phyloP scores from a whole-genome alignment of 2,888 invertebrate genomes.

The Spodoptera littoralis region DNA sequence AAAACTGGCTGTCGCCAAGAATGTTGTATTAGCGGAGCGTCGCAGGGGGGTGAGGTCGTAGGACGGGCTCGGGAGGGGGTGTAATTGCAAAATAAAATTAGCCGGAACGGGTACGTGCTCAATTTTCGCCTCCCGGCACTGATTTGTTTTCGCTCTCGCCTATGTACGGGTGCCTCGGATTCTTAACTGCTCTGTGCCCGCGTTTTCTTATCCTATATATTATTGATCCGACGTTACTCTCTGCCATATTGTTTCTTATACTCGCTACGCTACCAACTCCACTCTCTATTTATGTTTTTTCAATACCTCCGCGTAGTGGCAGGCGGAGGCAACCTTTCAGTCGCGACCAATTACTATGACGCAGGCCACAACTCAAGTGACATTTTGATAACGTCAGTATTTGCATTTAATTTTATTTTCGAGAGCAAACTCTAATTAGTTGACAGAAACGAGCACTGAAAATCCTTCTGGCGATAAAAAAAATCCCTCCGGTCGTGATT shows the following conservation, averaged over 20 bases:
- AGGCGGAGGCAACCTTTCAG: slow-evolving; percentile 19
- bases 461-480: slow-evolving; percentile 78
- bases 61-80: slow-evolving; percentile 70
- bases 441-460: slow-evolving; percentile 76
- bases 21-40: slow-evolving; percentile 83
- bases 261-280: slow-evolving; percentile 51
- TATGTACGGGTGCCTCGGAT: slow-evolving; percentile 71
- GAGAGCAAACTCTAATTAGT: slow-evolving; percentile 75
- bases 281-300: slow-evolving; percentile 34
- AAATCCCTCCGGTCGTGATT: slow-evolving; percentile 73
- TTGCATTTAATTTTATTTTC: slow-evolving; percentile 66
- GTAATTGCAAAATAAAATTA: slow-evolving; percentile 90
- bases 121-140: slow-evolving; percentile 88
- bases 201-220: slow-evolving; percentile 86
- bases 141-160: slow-evolving; percentile 87
- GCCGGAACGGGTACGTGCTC: slow-evolving; percentile 89
- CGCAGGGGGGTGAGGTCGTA: slow-evolving; percentile 60
- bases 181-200: slow-evolving; percentile 70
- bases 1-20: slow-evolving; percentile 83
- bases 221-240: slow-evolving; percentile 81
- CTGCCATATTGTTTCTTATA: slow-evolving; percentile 78
- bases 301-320: slow-evolving; percentile 19
- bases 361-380: slow-evolving; percentile 50
- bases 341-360: slow-evolving; percentile 49
- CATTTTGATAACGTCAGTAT: slow-evolving; percentile 60